A percentile compares a stretch with the other conserved stretches of the same genome.
Conservation (phyloP, 2,888 invertebrate species). For the Eulithis prunata region DNA sequence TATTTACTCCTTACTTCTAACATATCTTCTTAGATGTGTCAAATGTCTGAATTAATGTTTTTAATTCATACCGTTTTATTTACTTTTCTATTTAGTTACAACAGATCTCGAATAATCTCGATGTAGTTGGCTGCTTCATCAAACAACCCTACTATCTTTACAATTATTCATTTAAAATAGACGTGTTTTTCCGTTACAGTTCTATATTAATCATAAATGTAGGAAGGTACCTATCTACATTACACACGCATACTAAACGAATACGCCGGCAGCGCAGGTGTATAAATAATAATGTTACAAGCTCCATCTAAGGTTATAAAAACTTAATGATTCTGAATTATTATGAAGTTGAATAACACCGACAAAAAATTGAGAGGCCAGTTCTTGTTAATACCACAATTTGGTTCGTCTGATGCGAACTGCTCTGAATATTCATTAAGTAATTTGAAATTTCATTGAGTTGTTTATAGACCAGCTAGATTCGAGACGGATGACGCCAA, state of each 20-base stretch:
- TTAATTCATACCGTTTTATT: background rate
- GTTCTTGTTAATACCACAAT: slow-evolving; percentile 67
- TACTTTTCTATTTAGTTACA: slow-evolving; percentile 41
- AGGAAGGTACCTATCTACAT: slow-evolving; percentile 34
- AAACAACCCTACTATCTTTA: slow-evolving; percentile 50
- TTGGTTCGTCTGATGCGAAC: slow-evolving; percentile 64
- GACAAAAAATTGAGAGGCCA: slow-evolving; percentile 70
- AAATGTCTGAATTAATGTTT: too few relatives aligned
- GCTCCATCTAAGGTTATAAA: slow-evolving; percentile 66
- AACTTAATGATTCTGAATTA: slow-evolving; percentile 62
- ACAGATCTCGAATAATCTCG: slow-evolving; percentile 25
- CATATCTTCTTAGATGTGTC: too few relatives aligned
- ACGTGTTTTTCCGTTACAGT: slow-evolving; percentile 61
- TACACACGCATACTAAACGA: slow-evolving; percentile 46
- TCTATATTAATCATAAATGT: slow-evolving; percentile 69
- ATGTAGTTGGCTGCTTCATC: slow-evolving; percentile 48
- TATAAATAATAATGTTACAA: slow-evolving; percentile 66
- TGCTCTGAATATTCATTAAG: slow-evolving; percentile 76
- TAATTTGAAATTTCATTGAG: slow-evolving; percentile 40
- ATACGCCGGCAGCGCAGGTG: slow-evolving; percentile 66
- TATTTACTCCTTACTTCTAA: too few relatives aligned
- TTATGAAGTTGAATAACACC: slow-evolving; percentile 64
- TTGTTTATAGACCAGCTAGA: background rate
- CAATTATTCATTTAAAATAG: slow-evolving; percentile 45
- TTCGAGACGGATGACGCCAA: slow-evolving; percentile 60